A percentile compares a stretch with the other conserved stretches of the same genome.
phyloP scores from a whole-genome alignment of 2,888 invertebrate genomes.

The Leptarthrus brevirostris region DNA sequence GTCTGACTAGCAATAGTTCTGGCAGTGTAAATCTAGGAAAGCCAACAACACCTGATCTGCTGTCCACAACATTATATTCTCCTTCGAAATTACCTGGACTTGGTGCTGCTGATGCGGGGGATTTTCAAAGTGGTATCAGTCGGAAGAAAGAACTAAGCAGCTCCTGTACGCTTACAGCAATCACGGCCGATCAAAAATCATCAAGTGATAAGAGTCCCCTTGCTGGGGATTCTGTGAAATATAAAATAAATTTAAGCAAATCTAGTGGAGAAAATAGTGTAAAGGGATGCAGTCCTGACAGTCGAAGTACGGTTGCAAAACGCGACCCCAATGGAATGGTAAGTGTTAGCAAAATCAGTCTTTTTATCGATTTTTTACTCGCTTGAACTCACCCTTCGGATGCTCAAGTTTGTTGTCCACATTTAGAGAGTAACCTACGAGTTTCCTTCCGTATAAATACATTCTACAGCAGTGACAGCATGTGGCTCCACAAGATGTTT shows the following conservation, averaged over 20 bases:
- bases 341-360: conserved; percentile 48
- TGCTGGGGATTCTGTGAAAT: conserved; percentile 47
- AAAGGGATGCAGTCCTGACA: conserved; percentile 43
- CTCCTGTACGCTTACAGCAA: conserved; percentile 49
- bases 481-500: conserved; percentile 18
- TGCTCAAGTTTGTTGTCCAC: conserved; percentile 45
- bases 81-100: conserved; percentile 1
- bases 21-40: conserved; percentile 53
- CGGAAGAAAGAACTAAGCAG: conserved; percentile 47
- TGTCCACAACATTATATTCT: no score
- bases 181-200: conserved; percentile 52
- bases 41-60: conserved; percentile 35
- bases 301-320: conserved; percentile 52
- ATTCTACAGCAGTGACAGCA: conserved; percentile 8
- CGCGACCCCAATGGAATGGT: conserved; percentile 57
- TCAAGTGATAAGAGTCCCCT: conserved; percentile 46
- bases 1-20: conserved; percentile 51
- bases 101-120: neutral
- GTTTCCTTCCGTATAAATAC: neutral
- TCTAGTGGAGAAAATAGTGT: conserved; percentile 5
- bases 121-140: conserved; percentile 45
- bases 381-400: neutral
- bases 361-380: conserved; percentile 40
- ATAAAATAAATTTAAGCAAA: conserved; percentile 26
- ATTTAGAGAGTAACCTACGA: conserved; percentile 19